Base-by-base conservation (phyloP, 2,113 vertebrate genomes). In the Plestiodon gilberti region DNA sequence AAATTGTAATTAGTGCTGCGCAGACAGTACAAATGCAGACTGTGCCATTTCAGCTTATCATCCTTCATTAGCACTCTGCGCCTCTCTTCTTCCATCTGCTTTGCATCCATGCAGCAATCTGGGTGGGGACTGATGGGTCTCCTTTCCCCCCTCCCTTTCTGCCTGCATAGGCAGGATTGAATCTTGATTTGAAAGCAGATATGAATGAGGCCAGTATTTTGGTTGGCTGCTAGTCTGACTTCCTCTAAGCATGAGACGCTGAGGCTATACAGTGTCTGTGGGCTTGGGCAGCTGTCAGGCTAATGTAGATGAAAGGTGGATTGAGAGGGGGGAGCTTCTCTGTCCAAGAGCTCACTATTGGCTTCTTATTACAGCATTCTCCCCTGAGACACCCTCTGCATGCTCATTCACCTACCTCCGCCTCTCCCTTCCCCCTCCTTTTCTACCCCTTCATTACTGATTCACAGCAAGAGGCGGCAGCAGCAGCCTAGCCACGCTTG, bases 321-420 rank as follows among this genome's bases (percentile, higher is more conserved):
- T 7, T 33, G 88, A 89, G 92, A 91, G 91, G 96, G 90, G 33
- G 90, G 89, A 92, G 87, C 89, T 93, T 95, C 82, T 95, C 97
- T 93, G 95, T 95, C 97, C 96, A 95, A 90, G 70, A 84, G 86
- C 86, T 95, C 96, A 85, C 97, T 93, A 99, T 99, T 99, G 99
- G 98, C 93, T 97, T 96, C 96, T 91, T 94, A 98, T 99, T 96
- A 99, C 98, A 91, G 94, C 99, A 99, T 99, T 97, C 95, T 98
- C 97, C 97, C 96, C 95, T 0, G 90, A 97, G 98, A 97, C 92
- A 90, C 91, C 90, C 93, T 89, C 93, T 95, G 94, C 96, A 90
- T 93, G 94, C 95, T 95, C 96, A 95, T 95, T 96, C 96, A 96
- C 94, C 94, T 83, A 81, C 95, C 96, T 95, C 94, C 95, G 93